Evolutionary conservation across 1,140 invertebrate species (phyloP), one percentile per base, ranked within the genome.

Genomic region (Trigoniulus corallinus): DNA sequence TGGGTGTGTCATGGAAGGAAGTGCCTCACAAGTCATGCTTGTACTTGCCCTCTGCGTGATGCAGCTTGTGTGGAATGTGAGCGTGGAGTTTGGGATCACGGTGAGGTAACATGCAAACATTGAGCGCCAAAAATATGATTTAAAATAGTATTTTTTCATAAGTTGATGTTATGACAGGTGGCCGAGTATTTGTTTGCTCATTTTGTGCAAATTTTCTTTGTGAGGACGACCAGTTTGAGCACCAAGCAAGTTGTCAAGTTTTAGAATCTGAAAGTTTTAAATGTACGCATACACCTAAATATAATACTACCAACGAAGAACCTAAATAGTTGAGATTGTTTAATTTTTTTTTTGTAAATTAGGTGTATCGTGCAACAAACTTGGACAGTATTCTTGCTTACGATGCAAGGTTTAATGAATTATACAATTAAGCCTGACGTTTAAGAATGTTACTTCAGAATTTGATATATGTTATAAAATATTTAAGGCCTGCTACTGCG

Each of bases 171-270:
- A 50, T 54, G n/a, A 43, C 57, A 70, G 69, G 71, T 51, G 71
- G 71, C 1, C 74, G 92, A 47, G 84, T 96, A 55, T 96, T 92
- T 63, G 79, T 79, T 56, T 97, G 92, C 66, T 88, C 84, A 43
- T 96, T 89, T 67, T 96, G 92, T 64, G 68, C 79, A 39, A 84
- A 79, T 48, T 92, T 83, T 63, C 72, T 97, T 0, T 97, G 92
- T 70, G 92, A 97, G 70, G 92, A 97, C 71, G 92, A 97, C 69
- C 92, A 97, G 68, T 96, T 97, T 74, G 92, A 97, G 64, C 92
- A 97, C 70, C 92, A 97, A 72, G 92, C 92, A 7, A 93, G 86
- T 1, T 97, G 92, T 65, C 91, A 94, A 72, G 82, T 92, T 43
- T 66, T 97, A 1, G 91, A 96, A 62, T 81, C 87, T 1, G 91